A percentile compares a stretch with the other conserved stretches of the same genome.
Evolutionary conservation across 2,113 vertebrate species (phyloP).

Genomic region (Urocolius indicus): DNA sequence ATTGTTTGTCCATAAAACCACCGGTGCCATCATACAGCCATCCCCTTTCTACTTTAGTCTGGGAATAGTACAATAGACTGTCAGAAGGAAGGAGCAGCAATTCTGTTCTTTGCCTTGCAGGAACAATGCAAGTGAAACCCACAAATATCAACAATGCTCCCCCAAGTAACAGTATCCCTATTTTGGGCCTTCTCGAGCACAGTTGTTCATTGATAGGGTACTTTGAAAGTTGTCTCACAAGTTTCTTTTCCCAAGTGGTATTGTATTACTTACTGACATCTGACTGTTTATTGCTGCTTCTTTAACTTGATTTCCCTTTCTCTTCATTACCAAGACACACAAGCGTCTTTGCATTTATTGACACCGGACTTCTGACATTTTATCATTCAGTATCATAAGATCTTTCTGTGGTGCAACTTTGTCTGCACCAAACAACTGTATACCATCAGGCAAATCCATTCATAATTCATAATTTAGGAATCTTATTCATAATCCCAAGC

Average conservation of each 20-base stretch:
- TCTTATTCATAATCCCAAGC: not conserved
- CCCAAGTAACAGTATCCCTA: not conserved
- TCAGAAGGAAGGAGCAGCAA: too few relatives aligned
- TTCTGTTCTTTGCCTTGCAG: too few relatives aligned
- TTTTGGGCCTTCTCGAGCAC: not conserved
- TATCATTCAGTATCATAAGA: not conserved
- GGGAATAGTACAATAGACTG: not conserved
- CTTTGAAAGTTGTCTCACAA: not conserved
- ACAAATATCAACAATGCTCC: not conserved
- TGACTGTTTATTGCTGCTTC: not conserved
- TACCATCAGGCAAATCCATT: not conserved
- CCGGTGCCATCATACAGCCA: not conserved
- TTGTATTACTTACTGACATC: not conserved
- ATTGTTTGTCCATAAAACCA: not conserved
- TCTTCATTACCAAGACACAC: not conserved
- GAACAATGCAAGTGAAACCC: not conserved
- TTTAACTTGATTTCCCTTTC: not conserved
- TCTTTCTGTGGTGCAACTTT: not conserved
- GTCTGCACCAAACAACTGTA: not conserved
- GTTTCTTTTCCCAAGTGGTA: not conserved
- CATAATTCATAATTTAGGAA: not conserved
- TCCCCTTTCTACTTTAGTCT: not conserved
- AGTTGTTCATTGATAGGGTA: not conserved
- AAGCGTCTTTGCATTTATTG: not conserved
- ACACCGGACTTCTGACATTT: not conserved